Percentiles rank a stretch among this genome's conserved stretches.
phyloP scores from a whole-genome alignment of 2,113 vertebrate genomes.

The Cryptotis parvus region DNA sequence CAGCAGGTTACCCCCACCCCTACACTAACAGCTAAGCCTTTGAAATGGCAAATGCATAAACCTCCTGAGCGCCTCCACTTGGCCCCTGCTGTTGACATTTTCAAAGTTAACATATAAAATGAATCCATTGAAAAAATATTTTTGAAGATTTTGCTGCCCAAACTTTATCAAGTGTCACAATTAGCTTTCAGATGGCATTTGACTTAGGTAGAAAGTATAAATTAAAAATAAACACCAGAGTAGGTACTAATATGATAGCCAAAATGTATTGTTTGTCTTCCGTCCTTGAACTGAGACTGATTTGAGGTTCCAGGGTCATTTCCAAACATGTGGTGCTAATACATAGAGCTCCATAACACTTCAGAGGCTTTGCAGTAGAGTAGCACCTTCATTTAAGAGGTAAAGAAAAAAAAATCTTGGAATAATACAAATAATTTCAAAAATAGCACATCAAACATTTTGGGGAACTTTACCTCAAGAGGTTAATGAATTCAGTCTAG shows the following conservation, averaged over 20 bases:
- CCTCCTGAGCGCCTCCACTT: constrained; percentile 35
- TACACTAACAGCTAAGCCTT: constrained; percentile 66
- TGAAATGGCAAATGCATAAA: constrained; percentile 73
- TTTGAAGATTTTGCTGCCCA: constrained; percentile 62
- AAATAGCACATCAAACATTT: not conserved
- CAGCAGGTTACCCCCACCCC: constrained; percentile 42
- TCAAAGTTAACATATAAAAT: constrained; percentile 76
- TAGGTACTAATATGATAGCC: not conserved
- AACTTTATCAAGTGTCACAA: constrained; percentile 65
- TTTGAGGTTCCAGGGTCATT: not conserved
- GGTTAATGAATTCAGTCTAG: not conserved
- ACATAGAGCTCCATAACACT: not conserved
- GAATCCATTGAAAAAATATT: constrained; percentile 69
- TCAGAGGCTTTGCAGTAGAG: not conserved
- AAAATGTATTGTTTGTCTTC: not conserved
- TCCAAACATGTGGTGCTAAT: not conserved
- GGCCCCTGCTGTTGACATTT: constrained; percentile 77
- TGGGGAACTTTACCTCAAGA: not conserved
- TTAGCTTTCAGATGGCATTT: constrained; percentile 64
- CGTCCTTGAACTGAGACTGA: not conserved
- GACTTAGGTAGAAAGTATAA: constrained; percentile 39
- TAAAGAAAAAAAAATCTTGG: not conserved
- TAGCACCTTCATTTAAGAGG: not conserved
- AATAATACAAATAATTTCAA: not conserved
- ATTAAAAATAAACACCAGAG: constrained; percentile 52